phyloP scores from a whole-genome alignment of 2,888 invertebrate species.

The Lepidocyrtinus sp. region DNA sequence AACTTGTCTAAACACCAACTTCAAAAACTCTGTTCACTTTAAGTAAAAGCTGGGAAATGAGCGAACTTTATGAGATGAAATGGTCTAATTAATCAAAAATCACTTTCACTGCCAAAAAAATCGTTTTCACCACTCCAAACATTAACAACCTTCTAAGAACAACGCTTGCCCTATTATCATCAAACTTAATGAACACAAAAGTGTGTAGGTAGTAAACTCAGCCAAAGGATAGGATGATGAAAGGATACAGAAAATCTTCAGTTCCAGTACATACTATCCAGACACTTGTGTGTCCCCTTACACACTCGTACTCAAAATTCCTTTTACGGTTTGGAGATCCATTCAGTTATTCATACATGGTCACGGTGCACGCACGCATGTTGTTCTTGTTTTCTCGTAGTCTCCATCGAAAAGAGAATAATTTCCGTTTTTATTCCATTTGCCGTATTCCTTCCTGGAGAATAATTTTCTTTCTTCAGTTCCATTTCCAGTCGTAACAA shows the following conservation, averaged over 20 bases:
- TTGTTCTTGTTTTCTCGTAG: not conserved
- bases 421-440: not conserved
- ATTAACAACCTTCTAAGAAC: too few relatives aligned
- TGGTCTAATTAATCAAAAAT: slow-evolving; percentile 59
- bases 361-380: too few relatives aligned
- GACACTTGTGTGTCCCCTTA: not conserved
- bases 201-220: too few relatives aligned
- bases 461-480: not conserved
- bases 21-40: not conserved
- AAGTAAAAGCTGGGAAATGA: not conserved
- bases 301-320: too few relatives aligned
- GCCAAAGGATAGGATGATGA: not conserved
- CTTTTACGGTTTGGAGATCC: not conserved
- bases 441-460: not conserved
- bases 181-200: slow-evolving; percentile 46
- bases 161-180: slow-evolving; percentile 29
- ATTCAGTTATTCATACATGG: too few relatives aligned
- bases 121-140: not conserved
- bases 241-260: not conserved
- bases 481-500: not conserved
- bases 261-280: not conserved
- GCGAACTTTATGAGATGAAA: slow-evolving; percentile 19
- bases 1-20: not conserved
- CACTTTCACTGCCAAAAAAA: slow-evolving; percentile 50
- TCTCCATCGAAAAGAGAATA: not conserved